Conservation (phyloP, 2,797 vertebrate genomes). For the Furcifer pardalis region DNA sequence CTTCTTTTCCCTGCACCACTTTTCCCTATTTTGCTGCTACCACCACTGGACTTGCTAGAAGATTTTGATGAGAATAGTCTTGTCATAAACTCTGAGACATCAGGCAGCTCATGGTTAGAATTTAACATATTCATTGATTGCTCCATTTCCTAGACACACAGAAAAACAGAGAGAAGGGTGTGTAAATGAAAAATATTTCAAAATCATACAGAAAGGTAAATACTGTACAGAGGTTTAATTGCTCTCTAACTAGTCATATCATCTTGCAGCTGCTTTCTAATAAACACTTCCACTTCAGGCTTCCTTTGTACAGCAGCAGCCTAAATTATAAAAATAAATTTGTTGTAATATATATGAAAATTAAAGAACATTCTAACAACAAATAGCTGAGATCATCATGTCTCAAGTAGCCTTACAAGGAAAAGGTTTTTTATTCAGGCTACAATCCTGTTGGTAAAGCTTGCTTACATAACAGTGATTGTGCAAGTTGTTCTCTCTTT, state of each 20-base stretch:
- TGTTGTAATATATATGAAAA: conserved; percentile 39
- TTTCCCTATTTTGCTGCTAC: conserved; percentile 89
- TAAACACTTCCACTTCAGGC: conserved; percentile 16
- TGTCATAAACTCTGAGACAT: conserved; percentile 99
- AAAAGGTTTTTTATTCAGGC: background rate
- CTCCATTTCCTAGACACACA: conserved; percentile 91
- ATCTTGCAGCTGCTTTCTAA: conserved; percentile 31
- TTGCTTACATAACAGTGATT: too few relatives aligned
- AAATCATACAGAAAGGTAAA: background rate
- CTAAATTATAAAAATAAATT: conserved; percentile 46
- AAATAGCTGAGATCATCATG: conserved; percentile 43
- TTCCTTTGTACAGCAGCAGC: conserved; percentile 53
- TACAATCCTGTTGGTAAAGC: background rate
- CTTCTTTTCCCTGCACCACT: conserved; percentile 92
- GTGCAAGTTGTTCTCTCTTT: too few relatives aligned
- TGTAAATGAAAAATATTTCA: conserved; percentile 20
- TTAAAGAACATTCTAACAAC: conserved; percentile 3
- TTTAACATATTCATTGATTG: conserved; percentile 99
- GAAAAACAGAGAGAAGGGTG: conserved; percentile 45
- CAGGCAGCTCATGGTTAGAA: conserved; percentile 97
- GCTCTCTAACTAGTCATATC: background rate
- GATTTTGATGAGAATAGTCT: conserved; percentile 98
- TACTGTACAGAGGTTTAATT: background rate
- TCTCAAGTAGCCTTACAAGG: conserved; percentile 64
- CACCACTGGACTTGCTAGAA: conserved; percentile 88